Base-by-base conservation (phyloP, 2,113 vertebrate species). In the Esox niger region DNA sequence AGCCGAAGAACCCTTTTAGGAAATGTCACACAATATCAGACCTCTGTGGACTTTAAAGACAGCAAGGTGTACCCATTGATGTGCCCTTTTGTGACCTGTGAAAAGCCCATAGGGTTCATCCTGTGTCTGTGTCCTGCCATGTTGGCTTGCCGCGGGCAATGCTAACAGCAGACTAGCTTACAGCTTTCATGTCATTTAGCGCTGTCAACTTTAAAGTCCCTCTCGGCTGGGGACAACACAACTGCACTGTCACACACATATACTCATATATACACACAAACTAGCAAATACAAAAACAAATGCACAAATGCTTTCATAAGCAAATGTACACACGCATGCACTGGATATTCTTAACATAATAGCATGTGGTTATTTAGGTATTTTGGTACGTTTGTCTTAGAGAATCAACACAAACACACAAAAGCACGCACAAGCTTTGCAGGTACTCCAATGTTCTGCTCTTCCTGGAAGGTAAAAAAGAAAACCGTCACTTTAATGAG, bases 401-500 rank as follows among this genome's bases (percentile, higher is more conserved):
- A 11, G 33, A 38, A 33, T 46, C 46, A 43, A 75, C 15, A 66
- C 25, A 61, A 7, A 66, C 64, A 43, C 70, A 79, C 46, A 54
- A 3, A 62, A 62, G 49, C 52, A 64, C 29, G 33, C 43, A 29
- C 55, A n/a, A n/a, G n/a, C n/a, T n/a, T n/a, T n/a, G 3, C 55
- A 61, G 33, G 66, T 38, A 49, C 3, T 85, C 77, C 61, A 77
- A 74, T 71, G 70, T 76, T 38, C 35, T 11, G 35, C 68, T 77
- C 72, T 71, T 72, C 52, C 26, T 63, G 66, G 68, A 80, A 71
- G 81, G 79, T 77, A 78, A 78, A 74, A n/a, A 58, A 72, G 79
- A 83, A 81, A 70, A 79, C 82, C 69, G 82, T 75, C 82, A 85
- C n/a, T n/a, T n/a, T n/a, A 79, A 83, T 73, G 78, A 74, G 79